These are phyloP conservation scores for Cynopterus brachyotis DNA, from an alignment of 2,113 vertebrate species.

Conservation along the genomic window DNA sequence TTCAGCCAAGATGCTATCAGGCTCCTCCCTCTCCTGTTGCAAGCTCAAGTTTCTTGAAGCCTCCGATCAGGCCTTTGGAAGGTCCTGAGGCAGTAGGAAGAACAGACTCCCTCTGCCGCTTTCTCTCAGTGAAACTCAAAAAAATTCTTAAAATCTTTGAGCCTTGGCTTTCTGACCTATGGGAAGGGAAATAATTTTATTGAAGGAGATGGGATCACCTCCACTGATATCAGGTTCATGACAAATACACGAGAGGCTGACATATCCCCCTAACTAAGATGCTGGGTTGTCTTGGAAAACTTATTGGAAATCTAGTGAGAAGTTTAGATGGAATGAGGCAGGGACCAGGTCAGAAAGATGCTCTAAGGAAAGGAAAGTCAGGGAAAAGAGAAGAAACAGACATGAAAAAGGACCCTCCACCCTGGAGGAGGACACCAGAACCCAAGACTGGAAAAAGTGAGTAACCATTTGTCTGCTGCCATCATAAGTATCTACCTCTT, in stretches of 20 bases:
- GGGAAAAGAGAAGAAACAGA: neutral
- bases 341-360: neutral
- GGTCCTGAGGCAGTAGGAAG: neutral
- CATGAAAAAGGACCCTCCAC: neutral
- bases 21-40: neutral
- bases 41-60: neutral
- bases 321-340: neutral
- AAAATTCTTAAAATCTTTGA: neutral
- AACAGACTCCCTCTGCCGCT: neutral
- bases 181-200: neutral
- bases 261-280: neutral
- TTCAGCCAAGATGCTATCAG: neutral
- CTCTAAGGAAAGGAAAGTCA: neutral
- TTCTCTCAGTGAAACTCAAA: neutral
- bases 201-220: neutral
- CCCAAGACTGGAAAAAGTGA: neutral
- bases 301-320: neutral
- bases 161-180: neutral
- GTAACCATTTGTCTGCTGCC: neutral
- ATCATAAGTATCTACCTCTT: neutral
- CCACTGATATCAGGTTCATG: neutral
- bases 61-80: neutral
- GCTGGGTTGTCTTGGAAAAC: neutral
- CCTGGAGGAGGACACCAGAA: neutral
- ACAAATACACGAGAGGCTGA: neutral